phyloP scores from a whole-genome alignment of 2,888 invertebrate species.

The Drosophila kuntzei region DNA sequence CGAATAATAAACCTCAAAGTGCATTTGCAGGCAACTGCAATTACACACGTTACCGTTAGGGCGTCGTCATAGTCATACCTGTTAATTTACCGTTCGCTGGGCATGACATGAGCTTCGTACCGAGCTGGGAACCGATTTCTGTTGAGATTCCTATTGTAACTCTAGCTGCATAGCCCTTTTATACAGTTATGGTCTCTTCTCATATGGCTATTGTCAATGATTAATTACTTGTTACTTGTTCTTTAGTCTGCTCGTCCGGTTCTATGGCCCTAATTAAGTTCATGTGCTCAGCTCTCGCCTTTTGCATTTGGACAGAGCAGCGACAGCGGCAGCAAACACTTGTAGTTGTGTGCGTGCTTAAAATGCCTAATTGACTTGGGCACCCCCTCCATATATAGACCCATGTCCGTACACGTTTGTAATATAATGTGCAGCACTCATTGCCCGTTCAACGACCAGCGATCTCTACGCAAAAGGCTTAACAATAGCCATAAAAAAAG shows the following conservation, averaged over 20 bases:
- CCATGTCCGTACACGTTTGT: constrained; percentile 49
- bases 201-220: constrained; percentile 55
- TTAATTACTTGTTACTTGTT: constrained; percentile 59
- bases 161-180: constrained; percentile 36
- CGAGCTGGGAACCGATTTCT: constrained; percentile 15
- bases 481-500: constrained; percentile 67
- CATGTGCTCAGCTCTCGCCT: constrained; percentile 37
- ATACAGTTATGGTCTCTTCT: constrained; percentile 13
- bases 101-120: constrained; percentile 9
- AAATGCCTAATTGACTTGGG: constrained; percentile 76
- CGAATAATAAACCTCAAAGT: constrained; percentile 58
- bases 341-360: constrained; percentile 79
- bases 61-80: constrained; percentile 47
- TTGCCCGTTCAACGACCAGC: constrained; percentile 50
- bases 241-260: constrained; percentile 19
- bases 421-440: constrained; percentile 46
- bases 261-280: constrained; percentile 66
- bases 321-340: constrained; percentile 41
- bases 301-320: constrained; percentile 18
- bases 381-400: constrained; percentile 27
- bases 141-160: constrained; percentile 31
- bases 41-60: constrained; percentile 78
- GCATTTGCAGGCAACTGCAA: constrained; percentile 64
- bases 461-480: constrained; percentile 71
- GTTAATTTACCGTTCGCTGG: constrained; percentile 15